Percentiles rank a stretch among this genome's conserved stretches.
These are phyloP conservation scores for Myotis pilosus DNA, from an alignment of 2,797 vertebrate species.

Conservation along the genomic window DNA sequence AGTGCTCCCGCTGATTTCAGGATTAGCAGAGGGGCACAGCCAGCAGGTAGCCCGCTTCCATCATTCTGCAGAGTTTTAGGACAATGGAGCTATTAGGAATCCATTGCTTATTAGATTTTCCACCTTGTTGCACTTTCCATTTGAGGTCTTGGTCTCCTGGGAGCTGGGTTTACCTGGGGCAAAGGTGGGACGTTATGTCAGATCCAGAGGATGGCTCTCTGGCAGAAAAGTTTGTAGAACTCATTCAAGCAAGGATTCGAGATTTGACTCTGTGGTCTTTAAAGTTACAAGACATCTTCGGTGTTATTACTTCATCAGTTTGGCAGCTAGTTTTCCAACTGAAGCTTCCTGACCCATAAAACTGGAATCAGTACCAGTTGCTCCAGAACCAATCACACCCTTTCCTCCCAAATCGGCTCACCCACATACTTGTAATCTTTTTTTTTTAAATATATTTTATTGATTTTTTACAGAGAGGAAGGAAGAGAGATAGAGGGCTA, in stretches of 20 bases:
- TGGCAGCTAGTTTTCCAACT: not conserved
- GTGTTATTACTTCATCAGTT: not conserved
- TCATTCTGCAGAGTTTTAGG: constrained; percentile 39
- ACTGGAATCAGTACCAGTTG: not conserved
- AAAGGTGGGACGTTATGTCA: not conserved
- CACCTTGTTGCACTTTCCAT: not conserved
- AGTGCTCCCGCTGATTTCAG: not conserved
- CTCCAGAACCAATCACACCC: not conserved
- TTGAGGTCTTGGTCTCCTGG: not conserved
- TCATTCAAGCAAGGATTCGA: not conserved
- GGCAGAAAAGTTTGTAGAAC: not conserved
- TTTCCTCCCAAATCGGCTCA: not conserved
- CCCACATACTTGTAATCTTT: not conserved
- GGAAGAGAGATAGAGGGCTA: too few relatives aligned
- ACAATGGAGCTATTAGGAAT: constrained; percentile 54
- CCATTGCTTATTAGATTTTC: constrained; percentile 47
- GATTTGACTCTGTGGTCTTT: not conserved
- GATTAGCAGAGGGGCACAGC: constrained; percentile 37
- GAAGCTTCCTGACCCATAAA: not conserved
- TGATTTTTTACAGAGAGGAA: too few relatives aligned
- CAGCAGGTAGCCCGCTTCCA: constrained; percentile 53
- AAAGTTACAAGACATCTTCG: not conserved
- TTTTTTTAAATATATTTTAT: too few relatives aligned
- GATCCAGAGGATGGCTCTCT: not conserved
- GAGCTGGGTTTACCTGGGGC: not conserved